Conservation (phyloP, 2,888 invertebrate species). For the Drosophila kuntzei region DNA sequence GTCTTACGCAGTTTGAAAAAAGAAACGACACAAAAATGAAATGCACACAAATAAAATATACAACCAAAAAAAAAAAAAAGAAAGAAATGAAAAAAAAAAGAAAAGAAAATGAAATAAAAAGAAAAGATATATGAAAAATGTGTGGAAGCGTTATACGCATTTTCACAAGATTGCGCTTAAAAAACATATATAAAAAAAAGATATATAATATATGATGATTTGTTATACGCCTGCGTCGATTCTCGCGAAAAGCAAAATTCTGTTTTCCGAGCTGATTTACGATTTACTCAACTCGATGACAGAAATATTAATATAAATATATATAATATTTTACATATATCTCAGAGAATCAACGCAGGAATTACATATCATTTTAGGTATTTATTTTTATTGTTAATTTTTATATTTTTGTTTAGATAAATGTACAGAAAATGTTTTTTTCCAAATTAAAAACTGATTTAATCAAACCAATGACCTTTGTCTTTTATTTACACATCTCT, state of each 20-base stretch:
- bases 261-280: neutral
- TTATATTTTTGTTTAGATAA: neutral
- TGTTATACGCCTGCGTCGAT: constrained; percentile 63
- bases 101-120: constrained; percentile 1
- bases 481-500: neutral
- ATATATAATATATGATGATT: constrained; percentile 1
- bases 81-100: constrained; percentile 1
- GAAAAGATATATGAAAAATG: constrained; percentile 34
- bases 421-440: neutral
- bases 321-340: too few species aligned
- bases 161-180: constrained; percentile 21
- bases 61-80: constrained; percentile 10
- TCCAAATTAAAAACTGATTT: neutral
- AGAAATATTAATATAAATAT: neutral
- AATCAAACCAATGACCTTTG: neutral
- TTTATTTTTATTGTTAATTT: neutral
- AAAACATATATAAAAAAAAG: constrained; percentile 14
- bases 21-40: neutral
- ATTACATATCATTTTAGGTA: neutral
- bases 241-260: constrained; percentile 5
- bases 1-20: constrained; percentile 62
- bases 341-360: constrained; percentile 19
- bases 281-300: neutral
- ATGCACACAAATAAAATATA: constrained; percentile 23
- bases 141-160: constrained; percentile 63